phyloP scores from a whole-genome alignment of 2,888 invertebrate genomes.

The Protophormia terraenovae region DNA sequence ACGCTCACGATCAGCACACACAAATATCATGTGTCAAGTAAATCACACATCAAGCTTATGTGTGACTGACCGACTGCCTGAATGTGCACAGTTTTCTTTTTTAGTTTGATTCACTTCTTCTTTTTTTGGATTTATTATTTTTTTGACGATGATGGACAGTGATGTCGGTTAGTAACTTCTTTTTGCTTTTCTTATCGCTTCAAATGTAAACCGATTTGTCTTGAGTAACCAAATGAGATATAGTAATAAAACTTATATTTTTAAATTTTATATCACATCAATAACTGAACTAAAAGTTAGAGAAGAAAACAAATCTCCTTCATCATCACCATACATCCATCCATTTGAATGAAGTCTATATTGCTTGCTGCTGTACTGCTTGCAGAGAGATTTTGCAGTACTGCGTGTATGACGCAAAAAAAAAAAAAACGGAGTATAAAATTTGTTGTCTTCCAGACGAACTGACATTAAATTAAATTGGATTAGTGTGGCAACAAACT shows the following conservation, averaged over 20 bases:
- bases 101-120: neutral
- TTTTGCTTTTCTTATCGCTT: slow-evolving; percentile 61
- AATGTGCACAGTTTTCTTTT: slow-evolving; percentile 7
- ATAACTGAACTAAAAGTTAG: slow-evolving; percentile 57
- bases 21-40: slow-evolving; percentile 67
- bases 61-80: slow-evolving; percentile 27
- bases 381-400: neutral
- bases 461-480: slow-evolving; percentile 80
- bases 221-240: slow-evolving; percentile 58
- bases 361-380: neutral
- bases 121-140: neutral
- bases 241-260: slow-evolving; percentile 24
- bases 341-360: slow-evolving; percentile 37
- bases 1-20: slow-evolving; percentile 41
- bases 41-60: slow-evolving; percentile 64
- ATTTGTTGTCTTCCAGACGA: slow-evolving; percentile 75
- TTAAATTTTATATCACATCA: slow-evolving; percentile 50
- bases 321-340: slow-evolving; percentile 12
- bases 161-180: slow-evolving; percentile 67
- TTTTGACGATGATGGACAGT: slow-evolving; percentile 68
- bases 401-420: slow-evolving; percentile 5
- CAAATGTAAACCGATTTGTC: slow-evolving; percentile 68
- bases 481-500: slow-evolving; percentile 74
- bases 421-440: neutral
- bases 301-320: slow-evolving; percentile 54